Evolutionary conservation across 2,797 vertebrate species (phyloP), one percentile per base, ranked within the genome.

Genomic region (Chiroxiphia lanceolata): DNA sequence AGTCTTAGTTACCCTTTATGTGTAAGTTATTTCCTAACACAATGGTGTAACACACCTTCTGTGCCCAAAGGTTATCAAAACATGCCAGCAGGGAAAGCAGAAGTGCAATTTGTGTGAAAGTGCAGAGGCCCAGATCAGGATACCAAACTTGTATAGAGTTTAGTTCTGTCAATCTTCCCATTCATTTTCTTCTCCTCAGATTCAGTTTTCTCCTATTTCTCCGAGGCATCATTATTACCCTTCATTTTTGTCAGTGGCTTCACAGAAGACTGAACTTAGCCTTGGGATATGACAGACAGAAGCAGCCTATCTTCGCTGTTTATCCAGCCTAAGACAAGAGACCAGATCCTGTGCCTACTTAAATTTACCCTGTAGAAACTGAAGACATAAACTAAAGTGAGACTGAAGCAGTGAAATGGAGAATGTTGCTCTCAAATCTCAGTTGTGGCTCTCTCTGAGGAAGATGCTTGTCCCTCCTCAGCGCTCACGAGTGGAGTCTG

Each of bases 1-100:
- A 53, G 15, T 23, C 13, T 50, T 51, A 57, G 40, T 45, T 72
- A 38, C 17, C 3, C 25, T 78, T 83, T 42, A 1, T 3, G 10
- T 44, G 21, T 34, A 9, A 34, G 4, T n/a, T 38, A 8, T 65
- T 89, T 88, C 22, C 48, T 51, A 9, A 13, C 17, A 36, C 13
- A 18, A 47, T 54, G 9, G 7, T 31, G 27, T 4, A 47, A 4
- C 33, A 44, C 20, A 19, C 10, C 6, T 34, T 34, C 12, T 36
- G 48, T 68, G 51, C 20, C 8, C 38, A 11, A 25, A n/a, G 8
- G 8, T 54, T 53, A 26, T n/a, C 31, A 9, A 29, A 26, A 23
- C 5, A 2, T 3, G 5, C 23, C 33, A 15, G 2, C 1, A 4
- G 33, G 23, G 21, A 7, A 38, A 26, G 4, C 29, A 44, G 34